Evolutionary conservation across 2,797 vertebrate species (phyloP).

Genomic region (Clarias platycephalus): DNA sequence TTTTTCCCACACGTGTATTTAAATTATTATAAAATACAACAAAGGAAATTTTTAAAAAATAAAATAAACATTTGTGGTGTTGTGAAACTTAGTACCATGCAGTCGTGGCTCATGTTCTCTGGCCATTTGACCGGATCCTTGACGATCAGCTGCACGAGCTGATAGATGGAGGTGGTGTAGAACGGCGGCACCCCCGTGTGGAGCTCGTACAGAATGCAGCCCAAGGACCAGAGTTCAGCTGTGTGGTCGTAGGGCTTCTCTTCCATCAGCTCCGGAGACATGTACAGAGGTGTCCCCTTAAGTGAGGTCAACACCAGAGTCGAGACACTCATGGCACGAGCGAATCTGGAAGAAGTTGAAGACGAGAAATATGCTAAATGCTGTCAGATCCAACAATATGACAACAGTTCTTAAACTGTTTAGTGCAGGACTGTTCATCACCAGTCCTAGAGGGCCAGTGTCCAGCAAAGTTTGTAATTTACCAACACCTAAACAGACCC

Average conservation of each 20-base stretch:
- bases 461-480: too few species aligned
- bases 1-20: background rate
- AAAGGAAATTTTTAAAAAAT: background rate
- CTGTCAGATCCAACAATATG: too few species aligned
- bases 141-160: slow-evolving; percentile 88
- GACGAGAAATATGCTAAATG: background rate
- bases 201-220: slow-evolving; percentile 95
- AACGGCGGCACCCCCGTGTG: slow-evolving; percentile 93
- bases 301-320: slow-evolving; percentile 96
- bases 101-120: slow-evolving; percentile 77
- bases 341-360: slow-evolving; percentile 78
- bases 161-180: slow-evolving; percentile 93
- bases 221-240: slow-evolving; percentile 93
- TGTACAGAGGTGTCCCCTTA: slow-evolving; percentile 96
- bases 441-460: too few species aligned
- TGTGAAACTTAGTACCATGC: slow-evolving; percentile 76
- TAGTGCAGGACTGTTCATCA: too few species aligned
- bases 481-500: too few species aligned
- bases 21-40: background rate
- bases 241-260: slow-evolving; percentile 95
- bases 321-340: slow-evolving; percentile 92
- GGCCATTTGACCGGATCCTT: slow-evolving; percentile 90
- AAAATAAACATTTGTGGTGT: background rate
- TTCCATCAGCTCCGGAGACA: slow-evolving; percentile 95
- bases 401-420: too few species aligned